Evolutionary conservation across 2,797 vertebrate genomes (phyloP).

Genomic region (Salmo trutta): DNA sequence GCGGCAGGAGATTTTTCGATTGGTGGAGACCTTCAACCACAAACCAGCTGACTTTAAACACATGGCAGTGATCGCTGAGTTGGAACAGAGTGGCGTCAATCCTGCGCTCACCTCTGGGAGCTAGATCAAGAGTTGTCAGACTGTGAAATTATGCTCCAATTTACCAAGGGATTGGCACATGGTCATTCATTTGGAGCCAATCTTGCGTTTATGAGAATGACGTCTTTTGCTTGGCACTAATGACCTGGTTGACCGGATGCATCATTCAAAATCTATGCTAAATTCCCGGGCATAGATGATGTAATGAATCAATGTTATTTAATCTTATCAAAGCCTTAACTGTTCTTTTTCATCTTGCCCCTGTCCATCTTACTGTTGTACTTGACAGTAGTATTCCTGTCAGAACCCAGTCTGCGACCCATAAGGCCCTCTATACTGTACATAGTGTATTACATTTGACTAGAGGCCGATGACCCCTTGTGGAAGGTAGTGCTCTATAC

Average conservation of each 20-base stretch:
- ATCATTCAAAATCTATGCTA: not conserved
- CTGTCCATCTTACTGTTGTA: not conserved
- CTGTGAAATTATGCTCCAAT: not conserved
- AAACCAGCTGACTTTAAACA: constrained; percentile 87
- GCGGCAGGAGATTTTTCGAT: constrained; percentile 75
- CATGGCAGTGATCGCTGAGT: constrained; percentile 87
- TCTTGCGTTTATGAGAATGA: not conserved
- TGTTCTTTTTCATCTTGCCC: not conserved
- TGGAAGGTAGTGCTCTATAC: too few relatives aligned
- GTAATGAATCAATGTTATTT: not conserved
- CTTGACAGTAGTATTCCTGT: not conserved
- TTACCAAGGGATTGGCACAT: not conserved
- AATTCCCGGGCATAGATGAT: not conserved
- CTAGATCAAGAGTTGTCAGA: constrained; percentile 1
- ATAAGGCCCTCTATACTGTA: too few relatives aligned
- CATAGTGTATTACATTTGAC: too few relatives aligned
- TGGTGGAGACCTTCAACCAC: constrained; percentile 94
- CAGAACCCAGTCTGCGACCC: not conserved
- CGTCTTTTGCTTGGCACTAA: not conserved
- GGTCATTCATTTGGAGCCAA: not conserved
- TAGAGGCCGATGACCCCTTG: too few relatives aligned
- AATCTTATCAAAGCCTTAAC: not conserved
- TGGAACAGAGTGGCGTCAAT: constrained; percentile 87
- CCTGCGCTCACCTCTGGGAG: constrained; percentile 21
- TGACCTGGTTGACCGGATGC: not conserved